phyloP scores from a whole-genome alignment of 1,140 invertebrate genomes.

The Agrilus planipennis region DNA sequence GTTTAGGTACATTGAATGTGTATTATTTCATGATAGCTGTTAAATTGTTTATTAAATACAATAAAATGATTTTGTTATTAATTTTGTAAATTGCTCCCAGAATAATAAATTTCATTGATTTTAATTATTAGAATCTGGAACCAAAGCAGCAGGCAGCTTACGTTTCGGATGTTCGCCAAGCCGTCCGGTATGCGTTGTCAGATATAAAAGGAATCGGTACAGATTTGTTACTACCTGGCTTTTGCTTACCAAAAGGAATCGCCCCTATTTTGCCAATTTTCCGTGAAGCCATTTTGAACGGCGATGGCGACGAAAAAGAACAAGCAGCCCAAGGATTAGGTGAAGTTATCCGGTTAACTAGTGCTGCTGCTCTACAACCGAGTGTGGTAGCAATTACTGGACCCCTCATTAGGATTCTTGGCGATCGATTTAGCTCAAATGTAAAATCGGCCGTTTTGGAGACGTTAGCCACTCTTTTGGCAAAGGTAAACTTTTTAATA shows the following conservation, averaged over 20 bases:
- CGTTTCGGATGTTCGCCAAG: slow-evolving; percentile 81
- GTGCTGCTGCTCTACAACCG: slow-evolving; percentile 74
- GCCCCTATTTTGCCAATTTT: slow-evolving; percentile 88
- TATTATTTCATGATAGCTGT: no score
- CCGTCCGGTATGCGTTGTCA: slow-evolving; percentile 76
- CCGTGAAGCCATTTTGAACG: slow-evolving; percentile 91
- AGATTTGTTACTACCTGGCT: slow-evolving; percentile 71
- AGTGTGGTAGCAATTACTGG: slow-evolving; percentile 96
- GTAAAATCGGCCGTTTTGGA: slow-evolving; percentile 95
- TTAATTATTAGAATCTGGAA: slow-evolving; percentile 52
- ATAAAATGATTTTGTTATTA: no score
- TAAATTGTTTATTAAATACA: no score
- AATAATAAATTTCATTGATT: no score
- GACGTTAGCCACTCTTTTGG: slow-evolving; percentile 81
- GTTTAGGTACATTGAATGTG: no score
- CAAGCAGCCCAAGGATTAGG: slow-evolving; percentile 86
- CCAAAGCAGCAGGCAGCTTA: slow-evolving; percentile 69
- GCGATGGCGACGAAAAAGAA: slow-evolving; percentile 89
- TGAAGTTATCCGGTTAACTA: slow-evolving; percentile 82
- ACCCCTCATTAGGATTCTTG: slow-evolving; percentile 92
- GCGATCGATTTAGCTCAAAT: slow-evolving; percentile 85
- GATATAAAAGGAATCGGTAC: slow-evolving; percentile 70
- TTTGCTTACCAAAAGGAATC: slow-evolving; percentile 87
- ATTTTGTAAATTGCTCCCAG: no score
- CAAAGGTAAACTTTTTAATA: slow-evolving; percentile 49